Base-by-base conservation (phyloP, 2,888 invertebrate species). In the Chymomyza procnemis region DNA sequence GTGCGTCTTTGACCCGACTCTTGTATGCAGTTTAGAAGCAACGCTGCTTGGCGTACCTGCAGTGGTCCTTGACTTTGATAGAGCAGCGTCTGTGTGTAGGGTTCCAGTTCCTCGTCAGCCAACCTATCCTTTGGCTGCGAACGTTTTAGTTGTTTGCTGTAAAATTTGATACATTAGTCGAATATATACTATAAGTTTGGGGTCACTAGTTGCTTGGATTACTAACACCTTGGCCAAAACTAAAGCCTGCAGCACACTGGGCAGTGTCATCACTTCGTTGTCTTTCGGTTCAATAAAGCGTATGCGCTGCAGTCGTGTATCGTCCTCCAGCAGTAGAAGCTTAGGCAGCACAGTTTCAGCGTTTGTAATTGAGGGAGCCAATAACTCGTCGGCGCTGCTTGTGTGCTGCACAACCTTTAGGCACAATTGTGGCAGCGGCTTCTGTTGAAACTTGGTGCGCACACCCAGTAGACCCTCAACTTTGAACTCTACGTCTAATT, bases 391-490 rank as follows among this genome's bases (percentile, higher is more conserved):
- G 50, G 92, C 91, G 3, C 92, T 91, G 6, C 34, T 41, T 9
- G 55, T 34, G 1, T 67, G 54, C 8, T 93, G 91, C 6, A 93
- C 91, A 59, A 96, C 93, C 79, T 94, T 93, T 0, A 98, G 90
- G 48, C 95, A 93, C 16, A 99, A 92, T 88, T 99, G 99, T 0
- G 99, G 94, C 57, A 97, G 90, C 41, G 95, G 93, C 54, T 94
- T 94, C 78, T 94, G 93, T 90, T 99, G 99, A 89, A 94, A 97
- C 83, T 95, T 95, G 8, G 99, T 99, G 72, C 99, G 93, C 89
- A 96, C 96, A 0, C 99, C 99, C 76, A 99, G 91, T 46, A 95
- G 50, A 22, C 95, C 96, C 89, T 93, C 94, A 4, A 97, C 92
- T 79, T 94, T 93, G 52, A 97, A 91, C 55, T 93, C 93, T 52